Base-by-base conservation (phyloP, 1,140 invertebrate genomes). In the Macrostomum lignano region DNA sequence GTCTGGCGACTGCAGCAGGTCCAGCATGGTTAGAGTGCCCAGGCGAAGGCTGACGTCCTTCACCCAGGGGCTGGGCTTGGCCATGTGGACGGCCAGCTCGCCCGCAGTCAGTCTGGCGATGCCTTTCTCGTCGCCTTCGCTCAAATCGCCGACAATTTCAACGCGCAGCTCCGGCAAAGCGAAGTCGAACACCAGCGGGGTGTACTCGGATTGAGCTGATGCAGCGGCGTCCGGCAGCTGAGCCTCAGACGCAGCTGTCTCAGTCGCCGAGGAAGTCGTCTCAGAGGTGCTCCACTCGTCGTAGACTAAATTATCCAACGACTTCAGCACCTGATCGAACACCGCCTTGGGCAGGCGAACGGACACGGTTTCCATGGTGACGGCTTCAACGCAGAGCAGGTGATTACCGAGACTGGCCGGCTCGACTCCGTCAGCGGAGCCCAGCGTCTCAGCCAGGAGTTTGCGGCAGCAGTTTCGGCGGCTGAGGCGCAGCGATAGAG, bases 271-370 rank as follows among this genome's bases (percentile, higher is more conserved):
- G n/a, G n/a, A n/a, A n/a, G n/a, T n/a, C n/a, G 3, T n/a, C 33
- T 29, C 17, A n/a, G 3, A 29, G 19, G 14, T 21, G 21, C 10
- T 33, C 31, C 14, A 33, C 5, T 32, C 31, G 15, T 15, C 9
- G 14, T 31, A 41, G 1, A 51, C 48, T n/a, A 60, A 24, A 30
- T 58, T 53, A 36, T 59, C 49, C 25, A 49, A 21, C 2, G 59
- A 76, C 38, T 81, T 72, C 25, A 81, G 54, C 17, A 86, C 56
- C 51, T 84, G 76, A 49, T 79, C 72, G 48, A 84, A 86, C 44
- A 84, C 77, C 15, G 67, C 63, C 20, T 76, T 69, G 9, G 72
- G 71, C 6, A 84, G 55, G 0, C 14, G 19, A 3, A 28, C 7
- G 3, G 26, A 28, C 19, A 28, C 7, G 9, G 26, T n/a, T n/a